A percentile compares a stretch with the other conserved stretches of the same genome.
phyloP scores from a whole-genome alignment of 2,797 vertebrate species.

The Heterohyrax brucei region DNA sequence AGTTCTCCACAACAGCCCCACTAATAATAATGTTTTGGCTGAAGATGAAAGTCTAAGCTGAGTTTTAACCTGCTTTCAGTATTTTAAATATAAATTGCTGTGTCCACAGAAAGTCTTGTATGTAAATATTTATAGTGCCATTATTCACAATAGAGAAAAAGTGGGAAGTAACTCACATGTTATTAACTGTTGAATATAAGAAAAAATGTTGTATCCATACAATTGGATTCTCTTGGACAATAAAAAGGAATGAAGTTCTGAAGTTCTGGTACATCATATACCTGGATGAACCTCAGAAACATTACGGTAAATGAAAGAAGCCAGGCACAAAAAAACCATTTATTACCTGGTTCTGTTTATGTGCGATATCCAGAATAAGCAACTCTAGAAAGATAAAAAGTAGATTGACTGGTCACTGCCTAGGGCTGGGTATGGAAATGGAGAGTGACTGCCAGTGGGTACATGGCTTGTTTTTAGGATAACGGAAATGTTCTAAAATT shows the following conservation, averaged over 20 bases:
- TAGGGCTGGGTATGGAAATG: not conserved
- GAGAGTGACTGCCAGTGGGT: slow-evolving; percentile 33
- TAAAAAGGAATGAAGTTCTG: slow-evolving; percentile 33
- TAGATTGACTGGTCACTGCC: not conserved
- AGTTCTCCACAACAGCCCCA: not conserved
- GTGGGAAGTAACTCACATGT: slow-evolving; percentile 34
- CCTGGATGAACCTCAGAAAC: slow-evolving; percentile 4
- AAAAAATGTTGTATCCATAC: slow-evolving; percentile 34
- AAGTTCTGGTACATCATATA: not conserved
- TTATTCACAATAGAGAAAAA: slow-evolving; percentile 63
- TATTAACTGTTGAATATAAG: not conserved
- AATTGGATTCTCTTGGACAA: not conserved
- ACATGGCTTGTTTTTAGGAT: slow-evolving; percentile 23
- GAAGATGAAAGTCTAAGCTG: slow-evolving; percentile 27
- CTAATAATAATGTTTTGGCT: slow-evolving; percentile 61
- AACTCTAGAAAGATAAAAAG: slow-evolving; percentile 43
- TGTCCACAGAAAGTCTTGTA: not conserved
- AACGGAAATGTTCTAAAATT: slow-evolving; percentile 69
- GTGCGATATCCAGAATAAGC: slow-evolving; percentile 20
- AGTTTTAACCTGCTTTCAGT: slow-evolving; percentile 64
- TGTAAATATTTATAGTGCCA: slow-evolving; percentile 22
- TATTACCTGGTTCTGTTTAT: not conserved
- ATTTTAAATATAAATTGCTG: slow-evolving; percentile 57
- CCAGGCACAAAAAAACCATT: not conserved
- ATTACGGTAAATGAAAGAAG: slow-evolving; percentile 32